Evolutionary conservation across 2,113 vertebrate genomes (phyloP).

Genomic region (Hemiprocne comata): DNA sequence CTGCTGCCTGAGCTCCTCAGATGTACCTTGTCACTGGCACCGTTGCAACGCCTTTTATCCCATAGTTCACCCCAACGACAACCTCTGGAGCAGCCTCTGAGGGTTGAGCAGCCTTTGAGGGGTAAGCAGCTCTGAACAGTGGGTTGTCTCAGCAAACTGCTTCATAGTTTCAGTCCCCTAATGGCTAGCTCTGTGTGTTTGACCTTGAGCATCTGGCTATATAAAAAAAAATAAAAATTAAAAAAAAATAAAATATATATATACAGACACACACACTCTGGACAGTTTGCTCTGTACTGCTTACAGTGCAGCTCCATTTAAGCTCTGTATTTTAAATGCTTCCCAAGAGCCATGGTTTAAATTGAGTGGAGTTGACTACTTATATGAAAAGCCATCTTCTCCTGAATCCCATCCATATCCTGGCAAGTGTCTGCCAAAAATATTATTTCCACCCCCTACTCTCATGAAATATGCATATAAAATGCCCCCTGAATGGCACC

Average conservation of each 20-base stretch:
- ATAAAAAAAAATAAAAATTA: no score
- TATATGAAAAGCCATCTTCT: conserved; percentile 63
- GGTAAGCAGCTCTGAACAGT: neutral
- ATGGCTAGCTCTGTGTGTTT: neutral
- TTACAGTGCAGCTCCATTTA: conserved; percentile 60
- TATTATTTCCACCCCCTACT: conserved; percentile 17
- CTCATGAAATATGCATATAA: conserved; percentile 63
- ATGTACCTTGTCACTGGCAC: neutral
- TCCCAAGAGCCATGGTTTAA: conserved; percentile 62
- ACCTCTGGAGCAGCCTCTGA: neutral
- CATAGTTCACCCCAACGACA: neutral
- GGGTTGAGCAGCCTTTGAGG: neutral
- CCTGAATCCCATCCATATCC: conserved; percentile 47
- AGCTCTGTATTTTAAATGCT: conserved; percentile 46
- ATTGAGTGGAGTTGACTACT: conserved; percentile 62
- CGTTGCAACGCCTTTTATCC: neutral
- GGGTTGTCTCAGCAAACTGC: neutral
- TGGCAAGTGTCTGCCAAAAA: conserved; percentile 60
- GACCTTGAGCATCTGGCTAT: conserved; percentile 54
- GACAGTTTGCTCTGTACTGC: conserved; percentile 30
- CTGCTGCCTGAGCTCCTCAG: neutral
- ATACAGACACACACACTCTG: neutral
- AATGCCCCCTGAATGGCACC: conserved; percentile 46
- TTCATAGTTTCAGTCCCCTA: neutral
- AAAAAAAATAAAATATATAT: no score